Evolutionary conservation across 1,140 invertebrate species (phyloP), one percentile per base, ranked within the genome.

Genomic region (Glossosoma conforme): DNA sequence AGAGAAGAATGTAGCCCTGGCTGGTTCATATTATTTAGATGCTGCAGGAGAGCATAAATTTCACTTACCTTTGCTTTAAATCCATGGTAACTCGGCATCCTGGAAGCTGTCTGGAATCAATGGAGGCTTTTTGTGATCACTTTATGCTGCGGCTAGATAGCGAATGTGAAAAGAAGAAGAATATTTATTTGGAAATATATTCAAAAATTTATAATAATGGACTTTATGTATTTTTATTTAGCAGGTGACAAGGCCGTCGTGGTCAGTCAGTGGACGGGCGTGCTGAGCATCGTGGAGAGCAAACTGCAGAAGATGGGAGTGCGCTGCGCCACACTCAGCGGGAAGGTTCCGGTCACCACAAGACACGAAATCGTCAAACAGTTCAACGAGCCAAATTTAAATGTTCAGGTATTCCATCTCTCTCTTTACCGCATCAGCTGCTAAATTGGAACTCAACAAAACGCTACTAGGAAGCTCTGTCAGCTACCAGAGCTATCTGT

Each of bases 261-360:
- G 5, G 89, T 95, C 1, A 93, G 91, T 0, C 90, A 94, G 63
- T 95, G 90, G 90, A 84, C 87, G 0, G 79, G 78, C 1, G 79
- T 91, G 60, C 65, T 95, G 4, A 64, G 81, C 1, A 75, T 94
- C 19, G 66, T 94, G 10, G 74, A 77, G 20, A 48, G 62, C 1
- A 79, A 86, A 62, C 67, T 94, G 13, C 59, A 71, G 5, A 48
- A 67, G 3, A 62, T 67, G 10, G 61, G 67, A 1, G 72, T 89
- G 4, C 57, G 61, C 1, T 82, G 74, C 61, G 68, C 74, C 11
- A 76, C 79, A n/a, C 79, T 93, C 4, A 81, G 81, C 48, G 91
- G 90, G 2, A 63, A 44, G 13, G 75, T 88, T 47, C 71, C 80
- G 1, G 78, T 88, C 1, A 70, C 76, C 40, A 72, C 80, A 54